phyloP scores from a whole-genome alignment of 2,113 vertebrate species.

The Cavia aperea region DNA sequence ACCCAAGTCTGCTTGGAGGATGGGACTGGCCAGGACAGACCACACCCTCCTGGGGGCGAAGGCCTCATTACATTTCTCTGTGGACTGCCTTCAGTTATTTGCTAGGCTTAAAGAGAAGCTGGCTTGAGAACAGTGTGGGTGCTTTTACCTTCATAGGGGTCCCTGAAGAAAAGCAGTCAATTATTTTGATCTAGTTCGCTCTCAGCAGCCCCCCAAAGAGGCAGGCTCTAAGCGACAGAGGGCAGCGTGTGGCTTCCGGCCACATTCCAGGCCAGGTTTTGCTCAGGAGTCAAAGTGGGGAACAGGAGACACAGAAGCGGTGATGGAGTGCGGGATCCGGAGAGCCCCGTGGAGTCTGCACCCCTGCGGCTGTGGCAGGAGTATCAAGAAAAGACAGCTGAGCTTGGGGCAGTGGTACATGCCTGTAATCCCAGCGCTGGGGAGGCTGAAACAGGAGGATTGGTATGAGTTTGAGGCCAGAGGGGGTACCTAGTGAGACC shows the following conservation, averaged over 20 bases:
- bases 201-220: background rate
- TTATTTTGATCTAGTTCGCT: background rate
- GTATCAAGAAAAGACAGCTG: background rate
- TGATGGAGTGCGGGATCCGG: rapidly evolving
- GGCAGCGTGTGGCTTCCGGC: background rate
- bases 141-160: background rate
- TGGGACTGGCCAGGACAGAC: rapidly evolving
- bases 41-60: rapidly evolving
- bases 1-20: background rate
- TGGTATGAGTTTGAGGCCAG: background rate
- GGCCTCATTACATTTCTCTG: background rate
- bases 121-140: background rate
- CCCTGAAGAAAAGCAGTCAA: background rate
- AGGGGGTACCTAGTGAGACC: background rate
- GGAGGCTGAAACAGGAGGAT: background rate
- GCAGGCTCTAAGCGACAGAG: background rate
- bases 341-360: background rate
- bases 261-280: rapidly evolving
- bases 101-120: background rate
- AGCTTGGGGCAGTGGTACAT: no score
- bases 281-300: background rate
- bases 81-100: background rate
- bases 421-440: background rate
- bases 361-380: background rate
- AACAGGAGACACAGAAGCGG: background rate